Conservation (phyloP, 2,888 invertebrate species). For the Busseola fusca region DNA sequence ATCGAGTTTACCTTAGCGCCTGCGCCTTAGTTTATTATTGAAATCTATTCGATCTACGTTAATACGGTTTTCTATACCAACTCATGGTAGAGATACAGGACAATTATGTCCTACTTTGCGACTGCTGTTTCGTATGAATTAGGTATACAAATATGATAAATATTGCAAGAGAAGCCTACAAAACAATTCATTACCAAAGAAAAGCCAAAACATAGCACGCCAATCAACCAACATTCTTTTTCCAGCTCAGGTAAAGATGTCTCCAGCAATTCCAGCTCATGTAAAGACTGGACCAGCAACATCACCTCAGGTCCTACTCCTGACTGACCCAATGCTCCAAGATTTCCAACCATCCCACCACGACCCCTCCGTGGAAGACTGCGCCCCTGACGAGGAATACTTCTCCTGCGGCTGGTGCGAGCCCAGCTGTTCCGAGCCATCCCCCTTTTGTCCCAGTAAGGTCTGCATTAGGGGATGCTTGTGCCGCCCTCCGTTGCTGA, state of each 20-base stretch:
- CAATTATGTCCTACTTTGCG: not conserved
- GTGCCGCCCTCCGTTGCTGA: conserved; percentile 76
- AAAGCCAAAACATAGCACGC: not conserved
- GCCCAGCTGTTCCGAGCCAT: conserved; percentile 76
- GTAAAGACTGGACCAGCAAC: not conserved
- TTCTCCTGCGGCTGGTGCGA: conserved; percentile 82
- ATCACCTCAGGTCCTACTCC: conserved; percentile 8
- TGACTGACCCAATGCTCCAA: conserved; percentile 15
- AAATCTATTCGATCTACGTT: no score
- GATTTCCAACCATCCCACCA: conserved; percentile 33
- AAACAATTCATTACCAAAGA: not conserved
- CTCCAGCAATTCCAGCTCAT: not conserved
- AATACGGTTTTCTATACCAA: no score
- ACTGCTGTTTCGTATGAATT: not conserved
- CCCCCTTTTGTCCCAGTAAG: conserved; percentile 68
- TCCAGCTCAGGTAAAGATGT: not conserved
- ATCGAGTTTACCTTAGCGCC: no score
- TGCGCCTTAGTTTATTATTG: no score
- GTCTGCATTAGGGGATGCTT: conserved; percentile 78
- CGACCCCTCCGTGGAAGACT: conserved; percentile 74
- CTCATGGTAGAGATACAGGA: no score
- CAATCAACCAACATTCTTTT: not conserved
- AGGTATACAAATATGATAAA: not conserved
- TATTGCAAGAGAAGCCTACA: not conserved
- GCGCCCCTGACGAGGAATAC: conserved; percentile 77